Evolutionary conservation across 2,113 vertebrate genomes (phyloP).

Genomic region (Gorsachius goisagi): DNA sequence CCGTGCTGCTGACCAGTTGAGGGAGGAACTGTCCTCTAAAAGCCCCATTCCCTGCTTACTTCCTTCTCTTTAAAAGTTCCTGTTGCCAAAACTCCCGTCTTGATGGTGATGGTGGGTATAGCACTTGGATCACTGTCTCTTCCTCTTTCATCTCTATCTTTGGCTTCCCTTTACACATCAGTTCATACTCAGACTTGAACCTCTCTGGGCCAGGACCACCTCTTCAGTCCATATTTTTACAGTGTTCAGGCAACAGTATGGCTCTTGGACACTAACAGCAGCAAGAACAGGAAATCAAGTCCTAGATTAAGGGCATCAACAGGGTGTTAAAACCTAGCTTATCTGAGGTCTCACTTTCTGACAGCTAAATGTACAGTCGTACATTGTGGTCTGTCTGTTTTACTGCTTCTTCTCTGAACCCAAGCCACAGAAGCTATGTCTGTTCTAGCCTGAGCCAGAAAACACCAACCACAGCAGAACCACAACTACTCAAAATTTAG

Average conservation of each 20-base stretch:
- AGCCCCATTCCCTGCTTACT: neutral
- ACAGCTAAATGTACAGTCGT: neutral
- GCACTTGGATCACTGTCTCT: neutral
- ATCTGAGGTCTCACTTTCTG: neutral
- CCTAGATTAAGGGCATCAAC: neutral
- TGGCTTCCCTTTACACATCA: neutral
- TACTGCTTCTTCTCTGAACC: neutral
- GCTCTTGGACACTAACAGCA: neutral
- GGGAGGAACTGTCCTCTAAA: neutral
- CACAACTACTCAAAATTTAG: neutral
- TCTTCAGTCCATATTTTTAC: neutral
- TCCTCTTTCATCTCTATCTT: neutral
- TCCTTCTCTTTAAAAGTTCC: neutral
- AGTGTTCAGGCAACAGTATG: neutral
- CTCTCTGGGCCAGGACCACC: neutral
- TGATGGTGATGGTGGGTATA: neutral
- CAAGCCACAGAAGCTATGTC: neutral
- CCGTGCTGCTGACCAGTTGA: accelerated
- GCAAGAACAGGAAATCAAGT: neutral
- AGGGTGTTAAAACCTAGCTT: neutral
- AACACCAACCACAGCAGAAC: slow-evolving; percentile 1
- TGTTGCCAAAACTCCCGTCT: neutral
- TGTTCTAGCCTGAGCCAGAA: neutral
- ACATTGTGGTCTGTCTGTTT: neutral
- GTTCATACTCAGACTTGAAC: neutral